Conservation (phyloP, 2,888 invertebrate species). For the Xanthia togata region DNA sequence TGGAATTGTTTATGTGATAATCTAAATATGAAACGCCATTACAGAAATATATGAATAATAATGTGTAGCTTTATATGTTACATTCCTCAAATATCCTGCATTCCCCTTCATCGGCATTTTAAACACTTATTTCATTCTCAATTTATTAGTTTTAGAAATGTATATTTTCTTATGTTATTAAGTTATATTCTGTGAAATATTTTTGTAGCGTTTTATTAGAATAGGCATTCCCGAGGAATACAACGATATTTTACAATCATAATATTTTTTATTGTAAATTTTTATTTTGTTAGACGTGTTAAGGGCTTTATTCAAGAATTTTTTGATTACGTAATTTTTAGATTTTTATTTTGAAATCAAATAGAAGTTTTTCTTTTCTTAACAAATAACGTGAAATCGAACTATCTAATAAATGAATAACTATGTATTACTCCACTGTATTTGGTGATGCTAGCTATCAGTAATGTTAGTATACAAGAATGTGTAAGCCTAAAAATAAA, state of each 20-base stretch:
- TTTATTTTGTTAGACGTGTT: slow-evolving; percentile 87
- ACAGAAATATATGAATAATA: slow-evolving; percentile 59
- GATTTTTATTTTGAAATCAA: slow-evolving; percentile 70
- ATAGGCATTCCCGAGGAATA: slow-evolving; percentile 82
- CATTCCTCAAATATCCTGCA: slow-evolving; percentile 75
- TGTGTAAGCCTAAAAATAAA: slow-evolving; percentile 87
- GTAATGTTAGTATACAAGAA: slow-evolving; percentile 77
- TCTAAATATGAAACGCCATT: slow-evolving; percentile 64
- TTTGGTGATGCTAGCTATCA: slow-evolving; percentile 81
- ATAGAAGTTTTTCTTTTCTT: slow-evolving; percentile 66
- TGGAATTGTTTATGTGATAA: slow-evolving; percentile 81
- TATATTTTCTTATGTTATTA: slow-evolving; percentile 80
- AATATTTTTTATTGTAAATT: slow-evolving; percentile 85
- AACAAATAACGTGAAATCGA: slow-evolving; percentile 62
- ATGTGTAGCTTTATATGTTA: slow-evolving; percentile 63
- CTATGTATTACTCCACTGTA: slow-evolving; percentile 70
- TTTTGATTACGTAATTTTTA: slow-evolving; percentile 70
- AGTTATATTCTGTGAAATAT: slow-evolving; percentile 82
- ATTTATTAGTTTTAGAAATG: slow-evolving; percentile 73
- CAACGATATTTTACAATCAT: slow-evolving; percentile 85
- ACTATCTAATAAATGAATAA: slow-evolving; percentile 67
- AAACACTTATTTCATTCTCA: slow-evolving; percentile 61
- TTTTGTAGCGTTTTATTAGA: slow-evolving; percentile 80
- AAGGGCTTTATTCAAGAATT: slow-evolving; percentile 74
- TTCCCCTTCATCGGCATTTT: slow-evolving; percentile 80